A percentile compares a stretch with the other conserved stretches of the same genome.
Conservation (phyloP, 2,888 invertebrate genomes). For the Spisula solida region DNA sequence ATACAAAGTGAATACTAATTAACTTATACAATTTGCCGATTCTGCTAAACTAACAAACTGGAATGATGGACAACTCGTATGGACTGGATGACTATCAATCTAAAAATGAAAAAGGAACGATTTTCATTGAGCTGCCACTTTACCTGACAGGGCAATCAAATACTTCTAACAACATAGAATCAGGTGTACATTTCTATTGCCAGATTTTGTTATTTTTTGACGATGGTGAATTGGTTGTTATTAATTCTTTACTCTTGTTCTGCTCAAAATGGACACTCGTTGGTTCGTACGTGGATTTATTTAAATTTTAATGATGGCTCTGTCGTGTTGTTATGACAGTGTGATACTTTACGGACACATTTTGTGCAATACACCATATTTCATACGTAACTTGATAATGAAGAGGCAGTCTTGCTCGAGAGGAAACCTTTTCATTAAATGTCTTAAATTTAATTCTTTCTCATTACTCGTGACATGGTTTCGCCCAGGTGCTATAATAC, state of each 20-base stretch:
- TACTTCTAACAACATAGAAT: background rate
- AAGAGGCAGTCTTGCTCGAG: conserved; percentile 15
- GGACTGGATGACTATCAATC: background rate
- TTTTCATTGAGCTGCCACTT: conserved; percentile 7
- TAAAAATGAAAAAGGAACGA: background rate
- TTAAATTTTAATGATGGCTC: conserved; percentile 35
- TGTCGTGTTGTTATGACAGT: conserved; percentile 33
- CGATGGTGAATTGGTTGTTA: background rate
- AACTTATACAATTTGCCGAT: too few species aligned
- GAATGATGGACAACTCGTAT: background rate
- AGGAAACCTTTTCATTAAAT: conserved; percentile 46
- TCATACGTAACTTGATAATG: conserved; percentile 34
- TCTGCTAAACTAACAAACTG: background rate
- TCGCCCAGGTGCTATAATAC: conserved; percentile 37
- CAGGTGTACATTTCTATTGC: background rate
- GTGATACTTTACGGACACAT: conserved; percentile 28
- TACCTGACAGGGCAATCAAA: background rate
- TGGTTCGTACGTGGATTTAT: conserved; percentile 2
- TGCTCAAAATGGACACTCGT: background rate
- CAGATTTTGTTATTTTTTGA: background rate
- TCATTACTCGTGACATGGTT: conserved; percentile 46
- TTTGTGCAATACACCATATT: conserved; percentile 24
- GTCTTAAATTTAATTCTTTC: conserved; percentile 42
- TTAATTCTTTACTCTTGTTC: too few species aligned
- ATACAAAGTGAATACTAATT: too few species aligned